A percentile compares a stretch with the other conserved stretches of the same genome.
Evolutionary conservation across 2,113 vertebrate genomes (phyloP).

Genomic region (Tiliqua scincoides): DNA sequence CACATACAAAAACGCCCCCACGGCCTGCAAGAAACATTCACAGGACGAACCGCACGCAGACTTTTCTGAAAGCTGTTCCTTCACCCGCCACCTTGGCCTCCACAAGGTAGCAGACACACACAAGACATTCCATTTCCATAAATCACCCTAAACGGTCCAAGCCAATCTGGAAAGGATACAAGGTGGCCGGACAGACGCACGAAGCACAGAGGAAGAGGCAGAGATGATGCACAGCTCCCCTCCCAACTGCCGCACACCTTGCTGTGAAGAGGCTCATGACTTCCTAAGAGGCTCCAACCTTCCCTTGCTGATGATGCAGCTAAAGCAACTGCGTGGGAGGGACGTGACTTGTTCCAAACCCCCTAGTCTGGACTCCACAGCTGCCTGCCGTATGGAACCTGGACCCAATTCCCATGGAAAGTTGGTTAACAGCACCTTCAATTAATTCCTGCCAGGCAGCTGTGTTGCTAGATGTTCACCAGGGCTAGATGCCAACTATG

Average conservation of each 20-base stretch:
- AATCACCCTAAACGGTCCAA: background rate
- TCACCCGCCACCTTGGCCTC: background rate
- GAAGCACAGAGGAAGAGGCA: background rate
- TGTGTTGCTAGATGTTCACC: too few species aligned
- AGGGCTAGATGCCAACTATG: too few species aligned
- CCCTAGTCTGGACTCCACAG: too few species aligned
- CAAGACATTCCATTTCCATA: conserved; percentile 3
- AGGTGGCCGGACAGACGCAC: background rate
- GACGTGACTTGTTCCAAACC: too few species aligned
- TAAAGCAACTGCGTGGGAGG: background rate
- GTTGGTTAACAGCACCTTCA: too few species aligned
- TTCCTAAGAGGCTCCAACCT: background rate
- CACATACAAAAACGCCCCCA: background rate
- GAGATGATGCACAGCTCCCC: background rate
- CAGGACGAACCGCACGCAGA: too few species aligned
- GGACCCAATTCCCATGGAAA: too few species aligned
- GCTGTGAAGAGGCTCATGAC: background rate
- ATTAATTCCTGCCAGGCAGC: too few species aligned
- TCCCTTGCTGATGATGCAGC: background rate
- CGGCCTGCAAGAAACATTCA: fast-evolving
- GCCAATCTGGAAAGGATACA: background rate
- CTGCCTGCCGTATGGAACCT: too few species aligned
- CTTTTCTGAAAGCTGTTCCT: background rate
- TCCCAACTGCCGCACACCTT: too few species aligned
- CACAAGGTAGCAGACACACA: fast-evolving